Evolutionary conservation across 2,797 vertebrate genomes (phyloP).

Genomic region (Premnoplex brunnescens): DNA sequence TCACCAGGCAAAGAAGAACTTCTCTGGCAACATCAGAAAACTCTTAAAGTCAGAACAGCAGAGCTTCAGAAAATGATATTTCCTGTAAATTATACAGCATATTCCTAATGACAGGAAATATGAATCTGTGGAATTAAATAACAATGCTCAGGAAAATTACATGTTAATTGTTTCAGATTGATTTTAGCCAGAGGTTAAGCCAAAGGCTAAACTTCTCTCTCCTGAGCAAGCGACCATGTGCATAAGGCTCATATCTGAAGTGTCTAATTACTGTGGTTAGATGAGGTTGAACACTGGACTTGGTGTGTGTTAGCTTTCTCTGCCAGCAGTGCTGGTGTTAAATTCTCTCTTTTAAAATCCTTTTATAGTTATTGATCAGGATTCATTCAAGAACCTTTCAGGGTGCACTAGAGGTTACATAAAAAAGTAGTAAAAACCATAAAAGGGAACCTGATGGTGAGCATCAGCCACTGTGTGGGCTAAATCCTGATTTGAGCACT

Average conservation of each 20-base stretch:
- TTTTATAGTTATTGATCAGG: background rate
- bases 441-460: background rate
- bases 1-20: background rate
- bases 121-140: background rate
- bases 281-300: background rate
- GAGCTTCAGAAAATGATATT: background rate
- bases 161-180: background rate
- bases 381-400: background rate
- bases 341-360: background rate
- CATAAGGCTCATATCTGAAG: background rate
- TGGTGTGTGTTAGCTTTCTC: background rate
- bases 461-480: background rate
- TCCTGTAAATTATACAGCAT: background rate
- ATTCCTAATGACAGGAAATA: background rate
- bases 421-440: background rate
- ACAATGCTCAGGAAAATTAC: background rate
- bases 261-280: background rate
- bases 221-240: background rate
- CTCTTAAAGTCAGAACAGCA: background rate
- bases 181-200: conserved; percentile 19
- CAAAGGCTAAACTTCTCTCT: background rate
- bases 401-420: background rate
- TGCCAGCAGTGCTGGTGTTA: background rate
- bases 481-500: background rate
- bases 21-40: background rate